Evolutionary conservation across 2,113 vertebrate genomes (phyloP), one percentile per base, ranked within the genome.

Genomic region (Pogonocichla stellata): DNA sequence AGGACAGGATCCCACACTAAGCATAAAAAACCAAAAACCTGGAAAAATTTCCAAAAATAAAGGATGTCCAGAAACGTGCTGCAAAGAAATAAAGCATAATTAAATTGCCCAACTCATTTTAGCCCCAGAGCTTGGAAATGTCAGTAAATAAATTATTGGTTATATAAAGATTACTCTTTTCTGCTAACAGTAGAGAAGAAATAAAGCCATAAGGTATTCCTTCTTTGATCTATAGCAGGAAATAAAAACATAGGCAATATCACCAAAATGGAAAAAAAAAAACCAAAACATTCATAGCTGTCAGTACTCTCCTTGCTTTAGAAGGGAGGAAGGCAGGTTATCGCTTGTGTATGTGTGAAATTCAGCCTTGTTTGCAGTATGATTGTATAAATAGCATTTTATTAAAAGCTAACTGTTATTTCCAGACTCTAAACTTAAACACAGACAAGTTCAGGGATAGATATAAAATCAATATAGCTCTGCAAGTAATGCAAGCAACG

Each of bases 361-460:
- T 95, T 95, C 94, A 94, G 45, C 81, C 81, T 94, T 94, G 86
- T 96, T 97, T 97, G 74, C 91, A 81, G 77, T 91, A 83, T 86
- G 88, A 92, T 97, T 96, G 88, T 83, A 93, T 93, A 96, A 94
- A 95, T 62, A 89, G 53, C 74, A 79, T 82, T 96, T 96, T 87
- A 96, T 96, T 97, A 92, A 95, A 96, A 94, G 40, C 82, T 91
- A 77, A 77, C 78, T 95, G 57, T 92, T 94, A 84, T 80, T 95
- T 38, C 14, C 51, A 81, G 71, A 86, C 69, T 85, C 81, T 87
- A 65, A 94, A 88, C 56, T 95, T 85, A 90, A 91, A 91, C 83
- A 71, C 16, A 86, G 69, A 24, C 75, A 90, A 72, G 60, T 90
- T 90, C 73, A 94, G 57, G 57, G 69, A 74, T 61, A 84, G 72